These are phyloP conservation scores for Cheilosia vulpina DNA, from an alignment of 2,888 invertebrate genomes.

Conservation along the genomic window DNA sequence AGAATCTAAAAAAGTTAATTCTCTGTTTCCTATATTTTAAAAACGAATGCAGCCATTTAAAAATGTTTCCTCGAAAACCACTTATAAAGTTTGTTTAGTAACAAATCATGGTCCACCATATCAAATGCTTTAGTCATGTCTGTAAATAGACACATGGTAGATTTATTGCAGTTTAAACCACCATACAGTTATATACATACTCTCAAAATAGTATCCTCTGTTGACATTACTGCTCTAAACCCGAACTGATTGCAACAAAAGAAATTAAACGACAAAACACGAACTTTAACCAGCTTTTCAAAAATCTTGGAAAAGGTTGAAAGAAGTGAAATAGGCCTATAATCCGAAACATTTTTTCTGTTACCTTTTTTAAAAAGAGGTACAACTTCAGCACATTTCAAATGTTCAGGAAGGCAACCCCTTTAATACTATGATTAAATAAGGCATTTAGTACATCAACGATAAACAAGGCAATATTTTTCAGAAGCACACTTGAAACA, in stretches of 20 bases:
- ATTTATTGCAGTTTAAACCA: not conserved
- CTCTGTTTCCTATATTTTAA: too few relatives aligned
- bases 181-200: conserved; percentile 18
- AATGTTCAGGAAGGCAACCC: not conserved
- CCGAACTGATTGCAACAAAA: conserved; percentile 22
- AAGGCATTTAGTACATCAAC: conserved; percentile 1
- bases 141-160: not conserved
- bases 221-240: conserved; percentile 7
- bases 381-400: not conserved
- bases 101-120: too few relatives aligned
- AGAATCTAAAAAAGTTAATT: too few relatives aligned
- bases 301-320: conserved; percentile 1
- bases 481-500: conserved; percentile 1
- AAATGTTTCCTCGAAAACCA: too few relatives aligned
- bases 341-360: too few relatives aligned
- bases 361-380: too few relatives aligned
- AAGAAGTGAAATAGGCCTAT: conserved; percentile 2
- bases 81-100: too few relatives aligned
- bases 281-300: conserved; percentile 12
- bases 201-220: conserved; percentile 27
- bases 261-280: not conserved
- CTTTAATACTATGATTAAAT: not conserved
- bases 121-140: too few relatives aligned
- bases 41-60: too few relatives aligned
- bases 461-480: not conserved